Base-by-base conservation (phyloP, 37 sponge, comb jelly and placozoan species). In the Theonella swinhoei region DNA sequence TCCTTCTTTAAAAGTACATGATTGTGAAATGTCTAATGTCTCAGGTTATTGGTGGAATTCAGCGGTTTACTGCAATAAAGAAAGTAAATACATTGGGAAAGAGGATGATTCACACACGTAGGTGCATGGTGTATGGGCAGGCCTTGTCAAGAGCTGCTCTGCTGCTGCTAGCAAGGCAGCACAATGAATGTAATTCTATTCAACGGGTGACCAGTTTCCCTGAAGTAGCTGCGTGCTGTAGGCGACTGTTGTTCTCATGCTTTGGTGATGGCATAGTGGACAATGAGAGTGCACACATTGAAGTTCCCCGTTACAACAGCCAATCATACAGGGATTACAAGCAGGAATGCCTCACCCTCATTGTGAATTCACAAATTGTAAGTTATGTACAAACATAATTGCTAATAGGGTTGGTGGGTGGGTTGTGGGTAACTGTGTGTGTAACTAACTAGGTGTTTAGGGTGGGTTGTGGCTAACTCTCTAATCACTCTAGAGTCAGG, bases 231-330 rank as follows among this genome's bases (percentile, higher is more conserved):
- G 70, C 34, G 3, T 24, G 34, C 4, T 69, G 70, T 4, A 28
- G 70, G 3, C 29, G 70, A 35, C 34, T 69, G 1, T 4, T 19
- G 31, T 19, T 69, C 31, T 28, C 5, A 22, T 35, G 33, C 31
- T 69, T 69, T 4, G 70, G 31, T 34, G 70, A 32, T 22, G 70
- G 70, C 1, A 28, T 30, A 3, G 1, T 4, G 25, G 70, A 69
- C 7, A 35, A 69, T 69, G 70, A 35, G 19, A 28, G 22, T 3
- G 4, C 29, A 3, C 2, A 33, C 19, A 32, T 35, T 2, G 30
- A 32, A 22, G 34, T 69, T 22, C 70, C 70, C 4, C 70, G 70
- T 1, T 69, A 69, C 70, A 69, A 69, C 35, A 69, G 20, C 35
- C 3, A 69, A 8, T 34, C 19, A 3, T 69, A 69, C n/a, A n/a